These are phyloP conservation scores for Teleopsis dalmanni DNA, from an alignment of 1,140 invertebrate species.

Conservation along the genomic window DNA sequence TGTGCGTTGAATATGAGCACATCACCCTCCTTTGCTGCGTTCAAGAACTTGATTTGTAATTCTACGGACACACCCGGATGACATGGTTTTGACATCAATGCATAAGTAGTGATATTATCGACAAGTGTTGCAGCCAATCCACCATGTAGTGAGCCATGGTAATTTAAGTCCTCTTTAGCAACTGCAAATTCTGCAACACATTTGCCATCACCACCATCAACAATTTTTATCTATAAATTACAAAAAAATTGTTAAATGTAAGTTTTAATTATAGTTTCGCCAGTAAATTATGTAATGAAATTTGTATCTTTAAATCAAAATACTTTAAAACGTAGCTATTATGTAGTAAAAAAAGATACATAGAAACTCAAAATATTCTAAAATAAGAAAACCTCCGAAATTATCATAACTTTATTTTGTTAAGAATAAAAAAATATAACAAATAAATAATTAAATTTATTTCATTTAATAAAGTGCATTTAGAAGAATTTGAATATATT, in stretches of 20 bases:
- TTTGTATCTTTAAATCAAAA: neutral
- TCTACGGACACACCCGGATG: constrained; percentile 67
- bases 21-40: constrained; percentile 67
- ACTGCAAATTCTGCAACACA: constrained; percentile 71
- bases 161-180: constrained; percentile 67
- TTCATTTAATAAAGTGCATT: too few species aligned
- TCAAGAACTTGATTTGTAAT: constrained; percentile 65
- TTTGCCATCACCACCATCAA: constrained; percentile 58
- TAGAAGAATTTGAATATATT: too few species aligned
- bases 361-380: too few species aligned
- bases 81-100: constrained; percentile 59
- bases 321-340: neutral
- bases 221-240: constrained; percentile 54
- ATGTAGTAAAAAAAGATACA: neutral
- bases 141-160: constrained; percentile 69
- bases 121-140: constrained; percentile 75
- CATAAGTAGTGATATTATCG: constrained; percentile 77
- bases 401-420: too few species aligned
- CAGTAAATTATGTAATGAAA: neutral
- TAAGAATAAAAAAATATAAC: too few species aligned
- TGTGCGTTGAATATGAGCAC: constrained; percentile 70
- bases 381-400: too few species aligned
- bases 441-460: too few species aligned
- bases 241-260: neutral
- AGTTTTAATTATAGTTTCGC: neutral